Evolutionary conservation across 2,113 vertebrate genomes (phyloP), one percentile per base, ranked within the genome.

Genomic region (Thryonomys swinderianus): DNA sequence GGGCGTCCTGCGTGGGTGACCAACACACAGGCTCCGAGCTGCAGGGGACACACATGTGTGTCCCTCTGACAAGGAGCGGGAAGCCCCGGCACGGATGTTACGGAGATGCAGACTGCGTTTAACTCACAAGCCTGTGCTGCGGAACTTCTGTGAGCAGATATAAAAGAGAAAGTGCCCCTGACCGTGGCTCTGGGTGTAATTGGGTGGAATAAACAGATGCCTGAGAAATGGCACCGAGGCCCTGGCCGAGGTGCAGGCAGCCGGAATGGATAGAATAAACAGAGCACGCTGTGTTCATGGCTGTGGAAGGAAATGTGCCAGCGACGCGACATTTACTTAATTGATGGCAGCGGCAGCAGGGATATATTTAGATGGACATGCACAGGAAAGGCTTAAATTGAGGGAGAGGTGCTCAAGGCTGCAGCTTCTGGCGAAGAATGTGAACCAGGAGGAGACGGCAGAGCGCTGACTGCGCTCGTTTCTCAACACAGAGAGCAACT

Each of bases 121-220:
- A 88, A 73, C 59, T 90, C 64, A 6, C 17, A 67, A 59, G 78
- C 45, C 42, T 84, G 55, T 61, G 23, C 69, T 82, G 21, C n/a
- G 66, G 85, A 88, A 53, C 64, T 73, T 66, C 83, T 93, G 79
- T 78, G 87, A 90, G 30, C 82, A 95, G 48, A 93, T 20, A n/a
- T 6, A 45, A 87, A 86, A 94, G 88, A 37, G 84, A 80, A 96
- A 37, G 74, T 3, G 81, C 61, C 64, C 84, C 83, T 90, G 66
- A 90, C 78, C 21, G 1, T 66, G 90, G 91, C 67, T 82, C n/a
- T 45, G 78, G 30, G 64, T 88, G 66, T 96, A 95, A 96, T 80
- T 95, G 91, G 61, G 85, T 42, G 82, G 93, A 97, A 95, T 91
- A 97, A 94, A 92, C 82, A 94, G 91, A 90, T 79, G 95, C 91